Evolutionary conservation across 1,140 invertebrate species (phyloP), one percentile per base, ranked within the genome.

Genomic region (Hormaphis cornu): DNA sequence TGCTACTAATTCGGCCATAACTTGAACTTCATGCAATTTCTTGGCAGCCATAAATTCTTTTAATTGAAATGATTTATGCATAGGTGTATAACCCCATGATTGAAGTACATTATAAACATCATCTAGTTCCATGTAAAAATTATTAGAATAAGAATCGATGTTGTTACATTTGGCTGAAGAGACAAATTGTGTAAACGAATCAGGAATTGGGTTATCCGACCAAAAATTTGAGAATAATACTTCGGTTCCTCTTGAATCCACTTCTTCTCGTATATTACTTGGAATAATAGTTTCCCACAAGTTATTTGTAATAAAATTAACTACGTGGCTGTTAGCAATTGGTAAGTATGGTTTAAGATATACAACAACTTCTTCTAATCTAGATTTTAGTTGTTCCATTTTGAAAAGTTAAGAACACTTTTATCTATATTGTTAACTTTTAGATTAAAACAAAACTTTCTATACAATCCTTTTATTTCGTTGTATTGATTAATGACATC

Each of bases 21-120:
- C 74, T 74, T 83, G 80, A 30, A 93, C 89, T 81, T 95, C 91
- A 77, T 93, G 89, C 63, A 81, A 83, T 75, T 95, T 95, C 76
- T 94, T 94, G 26, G 80, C 76, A 12, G 82, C 73, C 75, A 76
- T 76, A 22, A 76, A 77, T 7, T 85, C 76, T 54, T 79, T 75
- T 2, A 81, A 72, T 66, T 79, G 71, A 35, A 82, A 76, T 69
- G 78, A 73, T 10, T 76, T 73, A 26, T 74, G 56, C 5, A 76
- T 77, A 22, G 81, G 53, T 71, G 80, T 82, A 79, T 76, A 26
- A 79, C 76, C 53, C 75, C 73, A 22, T 83, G 70, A 74, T 63
- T 73, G 69, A 28, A 80, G 72, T 72, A 80, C 79, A 52, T 76
- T 72, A 7, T n/a, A 44, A 18, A 77, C 70, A 30, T 69, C 30